phyloP scores from a whole-genome alignment of 92 coral and sea anemone species.

The Palythoa heliodiscus region DNA sequence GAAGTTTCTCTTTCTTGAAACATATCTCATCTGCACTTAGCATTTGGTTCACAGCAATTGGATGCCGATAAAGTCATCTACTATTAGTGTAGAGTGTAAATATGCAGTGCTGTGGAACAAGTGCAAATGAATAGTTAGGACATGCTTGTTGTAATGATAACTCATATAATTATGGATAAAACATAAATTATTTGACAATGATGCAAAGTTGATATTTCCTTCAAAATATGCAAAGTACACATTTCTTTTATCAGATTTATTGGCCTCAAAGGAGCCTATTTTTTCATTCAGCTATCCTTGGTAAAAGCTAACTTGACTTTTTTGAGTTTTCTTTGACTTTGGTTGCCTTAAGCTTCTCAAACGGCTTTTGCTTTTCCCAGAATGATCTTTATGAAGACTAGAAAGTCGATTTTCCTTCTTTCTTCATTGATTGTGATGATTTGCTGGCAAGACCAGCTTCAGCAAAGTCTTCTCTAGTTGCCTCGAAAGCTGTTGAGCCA shows the following conservation, averaged over 20 bases:
- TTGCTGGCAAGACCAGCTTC: slow-evolving; percentile 1
- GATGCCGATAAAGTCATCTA: no score
- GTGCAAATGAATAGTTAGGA: no score
- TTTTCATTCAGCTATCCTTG: background rate
- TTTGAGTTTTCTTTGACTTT: background rate
- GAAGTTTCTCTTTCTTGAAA: slow-evolving; percentile 5
- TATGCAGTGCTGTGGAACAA: no score
- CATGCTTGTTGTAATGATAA: no score
- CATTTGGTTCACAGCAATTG: no score
- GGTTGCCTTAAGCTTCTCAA: background rate
- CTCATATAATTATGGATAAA: background rate
- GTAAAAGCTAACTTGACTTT: background rate
- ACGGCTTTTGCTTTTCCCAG: background rate
- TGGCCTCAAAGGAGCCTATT: background rate
- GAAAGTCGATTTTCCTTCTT: slow-evolving; percentile 18
- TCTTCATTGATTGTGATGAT: background rate
- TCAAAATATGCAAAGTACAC: no score
- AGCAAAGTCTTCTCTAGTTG: slow-evolving; percentile 1
- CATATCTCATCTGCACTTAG: slow-evolving; percentile 25
- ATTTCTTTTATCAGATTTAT: background rate
- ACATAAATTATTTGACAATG: background rate
- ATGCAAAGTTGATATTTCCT: background rate
- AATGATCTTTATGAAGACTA: background rate
- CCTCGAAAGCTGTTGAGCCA: background rate
- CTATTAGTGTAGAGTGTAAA: no score